Conservation (phyloP, 2,888 invertebrate genomes). For the Brassicogethes aeneus region DNA sequence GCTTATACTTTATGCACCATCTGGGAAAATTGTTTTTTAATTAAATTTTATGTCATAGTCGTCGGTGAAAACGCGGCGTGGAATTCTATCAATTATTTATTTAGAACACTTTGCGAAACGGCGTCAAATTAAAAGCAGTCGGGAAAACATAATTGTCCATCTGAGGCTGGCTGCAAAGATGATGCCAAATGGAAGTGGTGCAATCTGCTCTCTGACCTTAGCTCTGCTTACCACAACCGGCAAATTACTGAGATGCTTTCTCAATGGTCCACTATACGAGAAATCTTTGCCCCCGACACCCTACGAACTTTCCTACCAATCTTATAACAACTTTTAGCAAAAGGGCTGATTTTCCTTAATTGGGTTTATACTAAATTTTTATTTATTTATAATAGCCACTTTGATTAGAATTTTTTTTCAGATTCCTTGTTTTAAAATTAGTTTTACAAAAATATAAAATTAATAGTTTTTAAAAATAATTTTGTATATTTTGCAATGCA, state of each 20-base stretch:
- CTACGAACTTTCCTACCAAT: no score
- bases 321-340: no score
- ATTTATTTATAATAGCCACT: no score
- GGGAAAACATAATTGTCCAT: constrained; percentile 35
- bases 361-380: no score
- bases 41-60: constrained; percentile 31
- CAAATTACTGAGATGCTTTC: constrained; percentile 29
- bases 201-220: no score
- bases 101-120: constrained; percentile 28
- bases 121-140: constrained; percentile 36
- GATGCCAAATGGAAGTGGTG: constrained; percentile 20
- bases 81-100: constrained; percentile 35
- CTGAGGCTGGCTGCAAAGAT: constrained; percentile 25
- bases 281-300: no score
- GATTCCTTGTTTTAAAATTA: no score
- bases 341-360: no score
- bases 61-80: constrained; percentile 28
- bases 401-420: no score
- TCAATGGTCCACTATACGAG: constrained; percentile 23
- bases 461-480: no score
- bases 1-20: constrained; percentile 18
- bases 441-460: no score
- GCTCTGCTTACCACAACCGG: constrained; percentile 16
- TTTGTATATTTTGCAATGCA: no score
- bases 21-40: constrained; percentile 34